Conservation (phyloP, 2,888 invertebrate genomes). For the Allacma fusca region DNA sequence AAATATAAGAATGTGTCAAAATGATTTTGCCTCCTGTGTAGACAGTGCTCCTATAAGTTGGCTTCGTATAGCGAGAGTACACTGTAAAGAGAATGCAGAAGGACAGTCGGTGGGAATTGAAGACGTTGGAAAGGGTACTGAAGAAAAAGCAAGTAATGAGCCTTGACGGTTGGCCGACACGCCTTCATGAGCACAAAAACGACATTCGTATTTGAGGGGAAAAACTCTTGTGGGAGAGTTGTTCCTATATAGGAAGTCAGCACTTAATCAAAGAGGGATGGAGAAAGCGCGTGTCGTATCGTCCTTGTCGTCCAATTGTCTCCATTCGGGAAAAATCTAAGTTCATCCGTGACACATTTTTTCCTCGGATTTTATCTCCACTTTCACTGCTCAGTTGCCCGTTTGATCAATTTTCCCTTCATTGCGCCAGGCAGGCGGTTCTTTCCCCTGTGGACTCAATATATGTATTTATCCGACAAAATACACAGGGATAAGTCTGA, state of each 20-base stretch:
- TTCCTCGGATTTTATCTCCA: slow-evolving; percentile 1
- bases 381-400: not conserved
- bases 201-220: not conserved
- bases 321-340: slow-evolving; percentile 7
- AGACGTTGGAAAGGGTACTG: slow-evolving; percentile 1
- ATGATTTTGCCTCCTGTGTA: too few relatives aligned
- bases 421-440: not conserved
- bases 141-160: slow-evolving; percentile 41
- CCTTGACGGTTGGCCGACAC: slow-evolving; percentile 46
- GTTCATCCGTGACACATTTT: slow-evolving; percentile 16
- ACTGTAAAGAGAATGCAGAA: not conserved
- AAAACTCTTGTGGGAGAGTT: not conserved
- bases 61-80: too few relatives aligned
- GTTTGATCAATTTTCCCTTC: not conserved
- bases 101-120: slow-evolving; percentile 4
- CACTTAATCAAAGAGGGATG: not conserved
- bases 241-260: slow-evolving; percentile 1
- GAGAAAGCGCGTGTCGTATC: slow-evolving; percentile 4
- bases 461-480: too few relatives aligned
- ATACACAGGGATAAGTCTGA: too few relatives aligned
- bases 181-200: slow-evolving; percentile 45
- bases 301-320: slow-evolving; percentile 6
- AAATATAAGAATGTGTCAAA: too few relatives aligned
- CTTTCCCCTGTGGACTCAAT: not conserved
- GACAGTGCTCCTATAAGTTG: too few relatives aligned